Conservation (phyloP, 2,888 invertebrate genomes). For the Meganola albula region DNA sequence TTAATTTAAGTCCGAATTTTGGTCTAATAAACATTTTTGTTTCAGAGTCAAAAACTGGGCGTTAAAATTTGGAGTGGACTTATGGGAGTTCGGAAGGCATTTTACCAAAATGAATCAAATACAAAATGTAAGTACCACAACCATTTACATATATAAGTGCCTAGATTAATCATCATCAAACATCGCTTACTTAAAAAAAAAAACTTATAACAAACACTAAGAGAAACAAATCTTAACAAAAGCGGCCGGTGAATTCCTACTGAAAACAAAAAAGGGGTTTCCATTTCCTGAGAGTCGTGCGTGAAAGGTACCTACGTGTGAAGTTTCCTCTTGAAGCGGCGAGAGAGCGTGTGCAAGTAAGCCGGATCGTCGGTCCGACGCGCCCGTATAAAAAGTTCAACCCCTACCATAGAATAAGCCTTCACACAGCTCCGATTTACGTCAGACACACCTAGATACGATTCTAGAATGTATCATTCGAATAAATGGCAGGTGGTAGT, state of each 20-base stretch:
- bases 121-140: constrained; percentile 83
- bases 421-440: no score
- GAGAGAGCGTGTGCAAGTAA: constrained; percentile 45
- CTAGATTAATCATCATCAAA: neutral
- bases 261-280: constrained; percentile 17
- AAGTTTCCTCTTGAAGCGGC: constrained; percentile 37
- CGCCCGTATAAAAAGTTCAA: constrained; percentile 58
- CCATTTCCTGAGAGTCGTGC: constrained; percentile 27
- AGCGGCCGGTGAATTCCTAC: constrained; percentile 7
- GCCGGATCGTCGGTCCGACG: constrained; percentile 53
- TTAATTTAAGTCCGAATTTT: no score
- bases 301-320: constrained; percentile 32
- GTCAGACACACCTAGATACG: no score
- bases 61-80: constrained; percentile 91
- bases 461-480: no score
- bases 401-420: constrained; percentile 36
- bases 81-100: constrained; percentile 92
- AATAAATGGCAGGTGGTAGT: no score
- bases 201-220: no score
- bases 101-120: constrained; percentile 93
- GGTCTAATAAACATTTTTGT: no score
- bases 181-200: neutral
- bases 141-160: neutral
- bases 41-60: constrained; percentile 95
- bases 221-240: constrained; percentile 6